Conservation (phyloP, 2,113 vertebrate genomes). For the human (Homo sapiens) region GRCh38 chr6:43108501-43109000, state of each 20-base stretch:
- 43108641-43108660: no score
- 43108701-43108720: background rate
- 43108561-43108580: no score
- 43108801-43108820: constrained; percentile 19
- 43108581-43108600: no score
- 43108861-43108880: background rate
- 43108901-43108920: background rate
- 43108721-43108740: background rate
- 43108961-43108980: background rate
- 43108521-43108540: no score
- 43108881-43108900: constrained; percentile 25
- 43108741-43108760: background rate
- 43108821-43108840: background rate
- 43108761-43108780: background rate
- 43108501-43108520: no score
- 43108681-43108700: no score
- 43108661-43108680: no score
- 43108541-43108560: no score
- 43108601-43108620: no score
- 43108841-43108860: constrained; percentile 21
- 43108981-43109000: constrained; percentile 4
- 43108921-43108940: background rate
- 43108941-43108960: no score
- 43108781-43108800: background rate
- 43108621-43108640: no score